Percentiles rank a stretch among this genome's conserved stretches.
Conservation (phyloP, 2,888 invertebrate species). For the Ecliptopera silaceata region DNA sequence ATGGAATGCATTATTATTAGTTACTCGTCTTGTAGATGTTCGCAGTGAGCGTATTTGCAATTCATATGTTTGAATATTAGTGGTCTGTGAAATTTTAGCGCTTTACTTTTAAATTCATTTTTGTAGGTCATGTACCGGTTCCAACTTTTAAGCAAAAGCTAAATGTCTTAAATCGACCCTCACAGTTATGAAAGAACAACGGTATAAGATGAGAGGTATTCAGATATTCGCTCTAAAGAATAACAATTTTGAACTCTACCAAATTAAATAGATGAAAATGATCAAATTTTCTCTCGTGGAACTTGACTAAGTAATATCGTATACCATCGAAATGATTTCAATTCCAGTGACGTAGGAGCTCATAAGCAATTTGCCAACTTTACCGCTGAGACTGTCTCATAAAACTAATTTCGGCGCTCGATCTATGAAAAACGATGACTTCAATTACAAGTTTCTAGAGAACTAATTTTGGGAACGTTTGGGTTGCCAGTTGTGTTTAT, state of each 20-base stretch:
- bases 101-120: constrained; percentile 2
- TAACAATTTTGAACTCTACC: too few relatives aligned
- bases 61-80: constrained; percentile 21
- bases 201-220: too few relatives aligned
- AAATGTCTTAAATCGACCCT: too few relatives aligned
- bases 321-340: not conserved
- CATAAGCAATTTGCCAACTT: constrained; percentile 14
- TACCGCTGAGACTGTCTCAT: constrained; percentile 17
- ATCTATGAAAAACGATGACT: constrained; percentile 26
- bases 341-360: constrained; percentile 3
- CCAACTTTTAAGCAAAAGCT: not conserved
- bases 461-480: constrained; percentile 28
- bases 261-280: too few relatives aligned
- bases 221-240: too few relatives aligned
- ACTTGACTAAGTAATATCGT: not conserved
- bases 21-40: not conserved
- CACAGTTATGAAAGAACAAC: too few relatives aligned
- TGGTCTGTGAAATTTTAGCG: constrained; percentile 5
- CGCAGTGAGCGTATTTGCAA: constrained; percentile 22
- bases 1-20: constrained; percentile 47
- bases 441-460: constrained; percentile 29
- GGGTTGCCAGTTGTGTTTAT: constrained; percentile 32
- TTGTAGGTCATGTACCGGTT: not conserved
- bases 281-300: not conserved
- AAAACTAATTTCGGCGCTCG: constrained; percentile 29